Evolutionary conservation across 2,888 invertebrate genomes (phyloP), one percentile per base, ranked within the genome.

Genomic region (Mayetiola destructor): DNA sequence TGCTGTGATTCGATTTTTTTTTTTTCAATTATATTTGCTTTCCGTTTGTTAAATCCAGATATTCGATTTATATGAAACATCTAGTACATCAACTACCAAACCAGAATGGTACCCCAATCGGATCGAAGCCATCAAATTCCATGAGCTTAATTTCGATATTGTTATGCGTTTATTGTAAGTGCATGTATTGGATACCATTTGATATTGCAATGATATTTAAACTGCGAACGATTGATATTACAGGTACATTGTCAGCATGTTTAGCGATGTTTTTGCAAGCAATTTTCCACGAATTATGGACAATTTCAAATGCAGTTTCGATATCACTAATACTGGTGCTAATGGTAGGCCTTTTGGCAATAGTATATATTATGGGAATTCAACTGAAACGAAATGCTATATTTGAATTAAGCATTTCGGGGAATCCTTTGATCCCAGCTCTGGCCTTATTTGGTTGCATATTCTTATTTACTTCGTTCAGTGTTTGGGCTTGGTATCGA

Each of bases 181-280:
- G n/a, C n/a, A 32, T 32, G 32, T 32, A 10, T 9, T 3, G 36
- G 12, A n/a, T 8, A 36, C 36, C 36, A 21, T 42, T 42, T 48
- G 23, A 9, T n/a, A 48, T 27, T 16, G 23, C 12, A n/a, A 5
- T 48, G 48, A n/a, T n/a, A 27, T 48, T 48, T 27, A 27, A 27
- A 2, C 5, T 42, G 2, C 18, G 27, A 6, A 18, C 39, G n/a
- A n/a, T 42, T 48, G 4, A 20, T 2, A 21, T 18, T 39, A 10
- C 48, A 48, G 48, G 48, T 48, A 27, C 27, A n/a, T 23, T 48
- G 27, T 23, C 48, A n/a, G 48, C 48, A 48, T n/a, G 6, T n/a
- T 48, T 48, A 48, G 27, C 48, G 27, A 48, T 48, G 23, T 16
- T 27, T n/a, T 27, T 48, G 3, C 12, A 27, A 48, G n/a, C n/a